These are phyloP conservation scores for Cynopterus brachyotis DNA, from an alignment of 2,113 vertebrate genomes.

Conservation along the genomic window DNA sequence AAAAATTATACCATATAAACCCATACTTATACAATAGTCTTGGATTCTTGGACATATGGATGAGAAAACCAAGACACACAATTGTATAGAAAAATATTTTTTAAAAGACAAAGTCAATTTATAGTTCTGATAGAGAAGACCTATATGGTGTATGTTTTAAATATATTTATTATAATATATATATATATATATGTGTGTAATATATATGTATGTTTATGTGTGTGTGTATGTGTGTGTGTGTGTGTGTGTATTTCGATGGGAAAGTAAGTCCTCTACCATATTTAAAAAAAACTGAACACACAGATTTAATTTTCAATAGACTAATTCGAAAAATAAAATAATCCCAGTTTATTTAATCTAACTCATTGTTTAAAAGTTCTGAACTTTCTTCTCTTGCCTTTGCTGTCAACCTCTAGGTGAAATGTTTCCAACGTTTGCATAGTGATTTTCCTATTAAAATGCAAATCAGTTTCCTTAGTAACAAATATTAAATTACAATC, in stretches of 20 bases:
- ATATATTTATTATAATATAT: not conserved
- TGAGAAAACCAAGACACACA: not conserved
- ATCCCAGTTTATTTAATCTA: not conserved
- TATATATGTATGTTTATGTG: no score
- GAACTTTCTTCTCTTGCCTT: slow-evolving; percentile 68
- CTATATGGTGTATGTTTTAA: not conserved
- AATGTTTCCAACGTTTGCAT: slow-evolving; percentile 55
- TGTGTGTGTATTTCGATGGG: not conserved
- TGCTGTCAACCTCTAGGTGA: slow-evolving; percentile 54
- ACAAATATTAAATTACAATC: slow-evolving; percentile 74
- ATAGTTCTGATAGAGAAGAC: not conserved
- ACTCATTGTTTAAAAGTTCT: slow-evolving; percentile 38
- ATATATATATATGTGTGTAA: no score
- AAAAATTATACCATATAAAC: not conserved
- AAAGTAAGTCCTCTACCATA: not conserved
- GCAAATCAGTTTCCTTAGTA: slow-evolving; percentile 72
- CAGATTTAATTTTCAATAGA: not conserved
- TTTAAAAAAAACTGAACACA: slow-evolving; percentile 14
- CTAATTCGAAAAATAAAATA: slow-evolving; percentile 7
- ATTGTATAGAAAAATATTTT: not conserved
- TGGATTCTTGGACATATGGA: not conserved
- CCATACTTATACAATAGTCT: not conserved
- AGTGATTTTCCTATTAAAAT: slow-evolving; percentile 76
- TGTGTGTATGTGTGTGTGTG: no score
- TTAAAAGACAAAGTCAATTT: not conserved